Conservation (phyloP, 2,888 invertebrate species). For the Apotomis betuletana region DNA sequence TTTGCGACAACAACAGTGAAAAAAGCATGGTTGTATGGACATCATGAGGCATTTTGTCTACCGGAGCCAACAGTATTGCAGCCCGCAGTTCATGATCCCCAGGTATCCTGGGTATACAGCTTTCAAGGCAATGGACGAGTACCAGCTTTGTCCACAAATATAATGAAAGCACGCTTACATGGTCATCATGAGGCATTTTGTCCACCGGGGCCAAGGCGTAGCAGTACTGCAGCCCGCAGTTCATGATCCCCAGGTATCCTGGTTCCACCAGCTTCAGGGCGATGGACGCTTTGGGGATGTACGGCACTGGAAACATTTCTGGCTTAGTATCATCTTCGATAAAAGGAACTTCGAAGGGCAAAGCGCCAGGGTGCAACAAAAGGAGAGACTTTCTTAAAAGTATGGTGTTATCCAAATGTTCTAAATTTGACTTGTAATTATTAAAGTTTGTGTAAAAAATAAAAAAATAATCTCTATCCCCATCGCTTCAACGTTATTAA, state of each 20-base stretch:
- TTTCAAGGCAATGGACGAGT: slow-evolving; percentile 57
- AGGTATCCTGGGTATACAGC: slow-evolving; percentile 61
- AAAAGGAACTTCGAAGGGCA: not conserved
- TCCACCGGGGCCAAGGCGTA: slow-evolving; percentile 63
- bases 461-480: too few relatives aligned
- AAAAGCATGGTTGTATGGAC: slow-evolving; percentile 51
- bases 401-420: too few relatives aligned
- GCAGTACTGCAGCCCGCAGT: slow-evolving; percentile 58
- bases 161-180: slow-evolving; percentile 49
- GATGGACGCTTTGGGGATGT: slow-evolving; percentile 48
- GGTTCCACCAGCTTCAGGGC: slow-evolving; percentile 61
- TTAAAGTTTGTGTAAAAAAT: too few relatives aligned
- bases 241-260: slow-evolving; percentile 63
- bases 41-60: slow-evolving; percentile 56
- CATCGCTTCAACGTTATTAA: too few relatives aligned
- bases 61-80: slow-evolving; percentile 60
- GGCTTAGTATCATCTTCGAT: not conserved
- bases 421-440: too few relatives aligned
- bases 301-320: slow-evolving; percentile 44
- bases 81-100: slow-evolving; percentile 63
- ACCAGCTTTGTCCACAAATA: too few relatives aligned
- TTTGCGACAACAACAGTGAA: too few relatives aligned
- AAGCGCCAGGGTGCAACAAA: too few relatives aligned
- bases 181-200: slow-evolving; percentile 55
- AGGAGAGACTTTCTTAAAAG: too few relatives aligned